Conservation (phyloP, 1,140 invertebrate genomes). For the Phocides pigmalion region DNA sequence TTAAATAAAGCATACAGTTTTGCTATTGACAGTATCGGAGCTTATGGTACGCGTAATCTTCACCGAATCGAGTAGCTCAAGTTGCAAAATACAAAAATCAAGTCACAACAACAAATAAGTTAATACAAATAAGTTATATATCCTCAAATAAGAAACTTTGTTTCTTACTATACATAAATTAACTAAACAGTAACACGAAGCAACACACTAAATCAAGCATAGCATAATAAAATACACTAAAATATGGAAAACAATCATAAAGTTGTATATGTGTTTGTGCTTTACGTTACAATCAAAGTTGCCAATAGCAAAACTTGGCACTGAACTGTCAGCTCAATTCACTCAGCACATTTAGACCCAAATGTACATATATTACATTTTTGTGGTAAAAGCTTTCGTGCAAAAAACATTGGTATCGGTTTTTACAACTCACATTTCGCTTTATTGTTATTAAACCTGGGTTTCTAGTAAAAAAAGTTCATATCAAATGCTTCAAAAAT, state of each 20-base stretch:
- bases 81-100: constrained; percentile 57
- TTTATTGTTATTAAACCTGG: constrained; percentile 64
- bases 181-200: constrained; percentile 79
- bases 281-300: constrained; percentile 53
- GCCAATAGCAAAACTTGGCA: constrained; percentile 82
- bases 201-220: constrained; percentile 79
- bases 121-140: constrained; percentile 77
- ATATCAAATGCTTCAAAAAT: constrained; percentile 84
- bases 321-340: constrained; percentile 77
- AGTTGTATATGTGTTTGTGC: constrained; percentile 63
- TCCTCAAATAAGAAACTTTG: constrained; percentile 76
- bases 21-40: constrained; percentile 77
- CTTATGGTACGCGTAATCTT: constrained; percentile 50
- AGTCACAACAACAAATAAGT: constrained; percentile 82
- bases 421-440: constrained; percentile 76
- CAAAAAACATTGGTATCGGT: constrained; percentile 74
- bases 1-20: constrained; percentile 75
- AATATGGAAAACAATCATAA: constrained; percentile 67
- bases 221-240: constrained; percentile 71
- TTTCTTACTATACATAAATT: constrained; percentile 77
- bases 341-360: constrained; percentile 82
- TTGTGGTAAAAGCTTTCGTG: constrained; percentile 77
- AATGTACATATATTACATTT: constrained; percentile 84
- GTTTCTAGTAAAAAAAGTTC: constrained; percentile 83
- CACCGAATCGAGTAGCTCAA: constrained; percentile 49